Conservation (phyloP, 2,797 vertebrate species). For the Cirrhinus mrigala region DNA sequence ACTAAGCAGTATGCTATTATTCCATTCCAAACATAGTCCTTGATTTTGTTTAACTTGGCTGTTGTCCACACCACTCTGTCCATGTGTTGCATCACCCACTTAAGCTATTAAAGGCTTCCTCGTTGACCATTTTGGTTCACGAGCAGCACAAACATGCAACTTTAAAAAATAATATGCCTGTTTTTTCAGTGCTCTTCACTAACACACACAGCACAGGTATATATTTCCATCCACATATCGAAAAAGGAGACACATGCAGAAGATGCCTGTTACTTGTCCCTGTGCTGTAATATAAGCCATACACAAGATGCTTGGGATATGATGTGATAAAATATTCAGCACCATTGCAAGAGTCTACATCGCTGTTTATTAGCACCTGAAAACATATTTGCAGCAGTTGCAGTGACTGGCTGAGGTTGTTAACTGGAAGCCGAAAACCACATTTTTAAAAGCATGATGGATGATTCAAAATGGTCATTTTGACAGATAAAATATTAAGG, state of each 20-base stretch:
- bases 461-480: neutral
- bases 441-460: neutral
- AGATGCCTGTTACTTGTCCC: neutral
- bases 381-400: conserved; percentile 19
- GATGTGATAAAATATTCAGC: conserved; percentile 26
- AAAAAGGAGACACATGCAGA: neutral
- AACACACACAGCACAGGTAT: conserved; percentile 1
- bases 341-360: neutral
- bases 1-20: neutral
- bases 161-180: neutral
- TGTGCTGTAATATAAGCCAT: neutral
- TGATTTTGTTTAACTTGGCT: conserved; percentile 6
- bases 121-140: neutral
- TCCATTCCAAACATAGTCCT: conserved; percentile 16
- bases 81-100: conserved; percentile 40
- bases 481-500: conserved; percentile 10
- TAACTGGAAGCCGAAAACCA: neutral
- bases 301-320: neutral
- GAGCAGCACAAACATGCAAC: conserved; percentile 15
- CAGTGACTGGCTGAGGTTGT: neutral
- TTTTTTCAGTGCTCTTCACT: conserved; percentile 3
- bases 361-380: conserved; percentile 27
- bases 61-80: conserved; percentile 30
- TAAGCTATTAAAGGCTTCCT: conserved; percentile 35
- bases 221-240: neutral